Evolutionary conservation across 2,113 vertebrate species (phyloP).

Genomic region (Atlantisia rogersi): DNA sequence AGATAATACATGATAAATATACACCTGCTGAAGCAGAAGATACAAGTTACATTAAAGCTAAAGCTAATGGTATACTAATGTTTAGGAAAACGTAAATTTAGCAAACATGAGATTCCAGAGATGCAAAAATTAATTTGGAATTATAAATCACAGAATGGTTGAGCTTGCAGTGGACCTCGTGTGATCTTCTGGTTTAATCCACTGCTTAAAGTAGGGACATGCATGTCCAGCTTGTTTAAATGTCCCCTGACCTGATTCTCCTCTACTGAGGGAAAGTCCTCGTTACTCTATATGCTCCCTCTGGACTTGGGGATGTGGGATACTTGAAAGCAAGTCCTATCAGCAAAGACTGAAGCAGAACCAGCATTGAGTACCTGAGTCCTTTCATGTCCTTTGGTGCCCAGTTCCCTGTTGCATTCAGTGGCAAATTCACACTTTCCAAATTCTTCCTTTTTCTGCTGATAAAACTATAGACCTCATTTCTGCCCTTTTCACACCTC

Average conservation of each 20-base stretch:
- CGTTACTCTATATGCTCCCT: background rate
- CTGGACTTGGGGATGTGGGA: background rate
- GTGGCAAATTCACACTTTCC: background rate
- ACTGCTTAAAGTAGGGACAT: background rate
- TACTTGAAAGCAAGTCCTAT: background rate
- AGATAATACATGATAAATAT: background rate
- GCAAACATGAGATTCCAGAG: background rate
- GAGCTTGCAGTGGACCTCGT: background rate
- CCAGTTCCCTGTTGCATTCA: background rate
- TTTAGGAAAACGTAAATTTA: background rate
- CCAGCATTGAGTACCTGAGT: background rate
- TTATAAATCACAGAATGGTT: background rate
- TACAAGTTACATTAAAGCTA: background rate
- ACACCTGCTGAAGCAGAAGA: background rate
- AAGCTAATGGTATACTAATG: background rate
- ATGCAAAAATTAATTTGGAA: background rate
- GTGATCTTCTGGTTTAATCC: background rate
- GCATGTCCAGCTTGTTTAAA: background rate
- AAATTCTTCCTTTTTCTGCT: background rate
- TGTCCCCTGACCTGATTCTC: background rate
- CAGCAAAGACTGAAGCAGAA: background rate
- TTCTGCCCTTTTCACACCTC: background rate
- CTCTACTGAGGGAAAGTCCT: too few relatives aligned
- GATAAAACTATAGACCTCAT: background rate
- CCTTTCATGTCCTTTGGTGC: background rate